Evolutionary conservation across 2,888 invertebrate genomes (phyloP), one percentile per base, ranked within the genome.

Genomic region (Spilarctia lutea): DNA sequence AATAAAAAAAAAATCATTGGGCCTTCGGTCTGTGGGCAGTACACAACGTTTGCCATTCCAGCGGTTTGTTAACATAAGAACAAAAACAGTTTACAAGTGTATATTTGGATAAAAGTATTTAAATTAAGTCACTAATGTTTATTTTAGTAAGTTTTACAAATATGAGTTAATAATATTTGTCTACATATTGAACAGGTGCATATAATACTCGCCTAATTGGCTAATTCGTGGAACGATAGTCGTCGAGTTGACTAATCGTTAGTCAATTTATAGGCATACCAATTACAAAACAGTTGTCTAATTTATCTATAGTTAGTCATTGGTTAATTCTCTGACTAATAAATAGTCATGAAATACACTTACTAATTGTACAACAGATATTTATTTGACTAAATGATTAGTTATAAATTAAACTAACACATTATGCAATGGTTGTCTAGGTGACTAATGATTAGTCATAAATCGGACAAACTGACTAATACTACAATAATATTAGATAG

Each of bases 181-280:
- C 45, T 68, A 45, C n/a, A 27, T 45, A 18, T 68, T 18, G 2
- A 48, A 20, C 20, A 45, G 48, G n/a, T 52, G 24, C 20, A 68
- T 63, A 63, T 63, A 63, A 63, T 63, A 30, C 30, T 30, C 18
- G 30, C 27, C 18, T 63, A 30, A 27, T 13, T 16, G 27, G 60
- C 45, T 68, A 48, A 52, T 68, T 33, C 42, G 67, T 27, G 42
- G 67, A 67, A 67, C 24, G 18, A 39, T 67, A 67, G 27, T 67
- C 18, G 18, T 1, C 39, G 24, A 13, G n/a, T 42, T 66, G 11
- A 39, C 66, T 66, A 66, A 39, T 35, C 8, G 0, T 52, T 65
- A 65, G 65, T 66, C 39, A 39, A 13, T 4, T 24, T 6, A 13
- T n/a, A 13, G 4, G 45, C 20, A 45, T 27, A 24, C n/a, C n/a